phyloP scores from a whole-genome alignment of 2,888 invertebrate genomes.

The Dicyrtoma fusca region DNA sequence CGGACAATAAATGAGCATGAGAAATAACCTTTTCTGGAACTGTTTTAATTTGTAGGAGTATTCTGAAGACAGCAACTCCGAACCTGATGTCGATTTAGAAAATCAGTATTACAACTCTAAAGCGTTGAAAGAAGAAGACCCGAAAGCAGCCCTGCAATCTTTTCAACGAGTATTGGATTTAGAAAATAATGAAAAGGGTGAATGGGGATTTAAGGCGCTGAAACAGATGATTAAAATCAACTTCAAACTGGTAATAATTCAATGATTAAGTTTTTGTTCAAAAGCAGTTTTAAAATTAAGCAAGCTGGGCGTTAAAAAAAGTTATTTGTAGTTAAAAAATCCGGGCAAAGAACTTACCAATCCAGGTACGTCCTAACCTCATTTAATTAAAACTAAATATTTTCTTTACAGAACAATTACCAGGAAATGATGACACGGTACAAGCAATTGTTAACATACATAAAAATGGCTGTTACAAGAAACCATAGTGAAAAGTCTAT shows the following conservation, averaged over 20 bases:
- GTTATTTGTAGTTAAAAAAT: no score
- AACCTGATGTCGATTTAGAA: constrained; percentile 98
- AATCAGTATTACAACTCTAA: constrained; percentile 99
- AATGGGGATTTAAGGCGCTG: constrained; percentile 99
- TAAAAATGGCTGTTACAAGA: constrained; percentile 97
- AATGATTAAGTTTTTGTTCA: no score
- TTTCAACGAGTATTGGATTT: constrained; percentile 95
- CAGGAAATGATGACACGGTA: constrained; percentile 95
- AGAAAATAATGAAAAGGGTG: constrained; percentile 97
- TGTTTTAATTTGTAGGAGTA: constrained; percentile 74
- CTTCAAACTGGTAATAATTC: constrained; percentile 79
- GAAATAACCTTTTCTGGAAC: no score
- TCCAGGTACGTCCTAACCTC: neutral
- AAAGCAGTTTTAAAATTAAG: no score
- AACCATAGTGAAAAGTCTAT: constrained; percentile 99
- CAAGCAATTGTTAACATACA: constrained; percentile 94
- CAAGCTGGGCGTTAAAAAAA: no score
- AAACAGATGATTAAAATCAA: constrained; percentile 99
- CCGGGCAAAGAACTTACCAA: no score
- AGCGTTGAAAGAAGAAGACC: constrained; percentile 95
- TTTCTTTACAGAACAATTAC: constrained; percentile 73
- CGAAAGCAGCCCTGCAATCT: constrained; percentile 84
- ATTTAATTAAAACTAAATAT: no score
- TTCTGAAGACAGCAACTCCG: constrained; percentile 98
- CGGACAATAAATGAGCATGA: neutral